Percentiles rank a stretch among this genome's conserved stretches.
These are phyloP conservation scores for Brachionus rubens DNA, from an alignment of 1,140 invertebrate genomes.

Conservation along the genomic window DNA sequence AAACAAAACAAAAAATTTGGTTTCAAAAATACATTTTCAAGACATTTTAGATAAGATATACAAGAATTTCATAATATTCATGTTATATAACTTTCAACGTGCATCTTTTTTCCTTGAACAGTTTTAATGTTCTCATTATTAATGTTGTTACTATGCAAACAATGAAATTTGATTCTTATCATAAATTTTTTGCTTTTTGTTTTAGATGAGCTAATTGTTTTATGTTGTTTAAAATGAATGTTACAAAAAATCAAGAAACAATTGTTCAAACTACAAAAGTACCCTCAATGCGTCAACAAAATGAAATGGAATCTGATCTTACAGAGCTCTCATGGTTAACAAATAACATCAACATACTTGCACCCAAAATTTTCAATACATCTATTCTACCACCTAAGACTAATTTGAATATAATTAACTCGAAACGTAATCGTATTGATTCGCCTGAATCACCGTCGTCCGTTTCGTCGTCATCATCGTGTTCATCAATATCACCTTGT, in stretches of 20 bases:
- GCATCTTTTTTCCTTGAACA: too few relatives aligned
- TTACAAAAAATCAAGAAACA: too few relatives aligned
- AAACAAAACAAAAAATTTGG: too few relatives aligned
- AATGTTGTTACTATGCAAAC: too few relatives aligned
- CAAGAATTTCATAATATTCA: too few relatives aligned
- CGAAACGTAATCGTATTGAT: too few relatives aligned
- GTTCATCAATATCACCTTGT: slow-evolving; percentile 28
- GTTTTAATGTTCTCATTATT: too few relatives aligned
- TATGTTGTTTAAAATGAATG: too few relatives aligned
- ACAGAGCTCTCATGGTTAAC: slow-evolving; percentile 43
- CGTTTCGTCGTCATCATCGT: slow-evolving; percentile 7
- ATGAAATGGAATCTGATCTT: slow-evolving; percentile 8
- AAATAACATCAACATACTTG: slow-evolving; percentile 1
- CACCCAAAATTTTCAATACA: not conserved
- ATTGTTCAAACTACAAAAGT: not conserved
- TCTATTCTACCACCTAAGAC: not conserved
- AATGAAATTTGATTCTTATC: not conserved
- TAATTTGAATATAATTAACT: not conserved
- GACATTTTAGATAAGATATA: too few relatives aligned
- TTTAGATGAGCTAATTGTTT: slow-evolving; percentile 39
- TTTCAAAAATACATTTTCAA: too few relatives aligned
- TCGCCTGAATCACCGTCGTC: slow-evolving; percentile 4
- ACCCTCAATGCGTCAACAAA: not conserved
- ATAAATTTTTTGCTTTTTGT: not conserved
- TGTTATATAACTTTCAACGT: too few relatives aligned